Percentiles rank a stretch among this genome's conserved stretches.
These are phyloP conservation scores for Pollenia labialis DNA, from an alignment of 2,888 invertebrate species.

Conservation along the genomic window DNA sequence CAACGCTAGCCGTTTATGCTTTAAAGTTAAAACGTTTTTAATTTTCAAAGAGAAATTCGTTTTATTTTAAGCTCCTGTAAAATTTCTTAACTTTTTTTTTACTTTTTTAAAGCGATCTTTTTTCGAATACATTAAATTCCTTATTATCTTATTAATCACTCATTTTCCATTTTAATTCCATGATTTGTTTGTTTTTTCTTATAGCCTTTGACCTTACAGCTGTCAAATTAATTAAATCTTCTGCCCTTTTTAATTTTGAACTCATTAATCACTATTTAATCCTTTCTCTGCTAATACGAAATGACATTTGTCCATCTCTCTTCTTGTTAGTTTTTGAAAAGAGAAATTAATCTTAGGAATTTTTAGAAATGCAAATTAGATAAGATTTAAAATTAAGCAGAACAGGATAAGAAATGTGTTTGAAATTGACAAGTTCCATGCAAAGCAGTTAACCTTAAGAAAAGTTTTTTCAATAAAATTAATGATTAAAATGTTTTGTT, in stretches of 20 bases:
- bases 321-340: not conserved
- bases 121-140: too few species aligned
- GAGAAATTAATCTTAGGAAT: constrained; percentile 14
- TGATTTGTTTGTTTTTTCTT: constrained; percentile 30
- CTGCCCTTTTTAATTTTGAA: constrained; percentile 29
- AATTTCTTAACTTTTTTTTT: too few species aligned
- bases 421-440: constrained; percentile 3
- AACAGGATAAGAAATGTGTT: not conserved
- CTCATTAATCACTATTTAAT: constrained; percentile 57
- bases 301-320: not conserved
- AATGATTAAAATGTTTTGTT: not conserved
- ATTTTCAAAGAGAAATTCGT: too few species aligned
- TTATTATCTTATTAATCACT: not conserved
- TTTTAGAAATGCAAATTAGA: constrained; percentile 34
- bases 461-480: not conserved
- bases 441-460: constrained; percentile 8
- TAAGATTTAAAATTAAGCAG: not conserved
- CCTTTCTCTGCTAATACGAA: not conserved
- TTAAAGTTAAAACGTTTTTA: too few species aligned
- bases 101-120: too few species aligned
- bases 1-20: too few species aligned
- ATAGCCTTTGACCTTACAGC: constrained; percentile 45
- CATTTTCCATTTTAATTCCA: constrained; percentile 5
- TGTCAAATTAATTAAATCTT: constrained; percentile 68
- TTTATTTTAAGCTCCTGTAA: too few species aligned